Evolutionary conservation across 2,888 invertebrate genomes (phyloP), one percentile per base, ranked within the genome.

Genomic region (Parapristionchus giblindavisi): DNA sequence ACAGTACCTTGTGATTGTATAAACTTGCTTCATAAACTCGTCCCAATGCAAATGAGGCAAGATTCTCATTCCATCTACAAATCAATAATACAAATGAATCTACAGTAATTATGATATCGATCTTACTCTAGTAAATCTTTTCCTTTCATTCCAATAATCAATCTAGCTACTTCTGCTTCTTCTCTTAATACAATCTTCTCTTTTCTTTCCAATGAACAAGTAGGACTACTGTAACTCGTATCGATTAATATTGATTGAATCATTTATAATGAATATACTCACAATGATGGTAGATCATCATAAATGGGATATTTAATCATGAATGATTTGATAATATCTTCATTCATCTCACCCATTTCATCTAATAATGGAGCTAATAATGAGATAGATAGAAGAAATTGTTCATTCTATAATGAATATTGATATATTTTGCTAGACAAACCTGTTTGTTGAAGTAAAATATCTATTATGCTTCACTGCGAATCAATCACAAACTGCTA

Each of bases 21-120:
- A 71, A 56, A 71, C 70, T 71, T 6, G 70, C 70, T 40, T 71
- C 70, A 40, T 71, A 71, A 21, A 71, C 70, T 24, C 56, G 24
- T 2, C 29, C 38, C 38, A 71, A 34, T n/a, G 56, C 70, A 5
- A 38, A n/a, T 29, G 40, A 43, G 27, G 54, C 54, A 21, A 56
- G 36, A 2, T 56, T 40, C 11, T n/a, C 17, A 27, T 11, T 8
- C 56, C 56, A 24, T 11, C 8, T 24, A 8, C 11, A 56, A 27
- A 24, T 11, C 21, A 48, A 14, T 48, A 21, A 21, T 48, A 48
- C 21, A 11, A 11, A 11, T 21, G 48, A 48, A 11, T 48, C 21
- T 11, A 48, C 48, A 14, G 11, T 14, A 11, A 14, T 48, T 14
- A 21, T 11, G 14, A 48, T 11, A 14, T 48, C 14, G 48, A 48